Evolutionary conservation across 2,888 invertebrate species (phyloP), one percentile per base, ranked within the genome.

Genomic region (Cheilosia pagana): DNA sequence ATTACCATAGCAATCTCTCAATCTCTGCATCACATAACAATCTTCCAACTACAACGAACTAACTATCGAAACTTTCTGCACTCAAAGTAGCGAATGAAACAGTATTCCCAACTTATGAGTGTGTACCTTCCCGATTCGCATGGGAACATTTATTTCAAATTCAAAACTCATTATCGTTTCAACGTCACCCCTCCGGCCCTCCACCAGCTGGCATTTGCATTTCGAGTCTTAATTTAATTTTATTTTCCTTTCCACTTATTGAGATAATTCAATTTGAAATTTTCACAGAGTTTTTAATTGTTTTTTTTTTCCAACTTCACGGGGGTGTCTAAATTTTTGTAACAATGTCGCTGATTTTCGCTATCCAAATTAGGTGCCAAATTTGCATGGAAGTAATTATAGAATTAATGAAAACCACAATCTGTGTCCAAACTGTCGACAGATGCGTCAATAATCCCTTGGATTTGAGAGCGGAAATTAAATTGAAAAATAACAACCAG

Each of bases 331-430:
- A 12, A 3, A 35, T 35, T 12, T 35, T 35, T 35, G 12, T 12
- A 35, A 12, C 35, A 35, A 35, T 50, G 14, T 23, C 12, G 1
- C 14, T 21, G 1, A 19, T 43, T 48, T 48, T 50, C 23, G 12
- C 12, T 5, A 23, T 50, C 23, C 35, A 12, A 35, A 35, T 21
- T 16, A 28, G 25, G 12, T 6, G 31, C 31, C 31, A 12, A 35
- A 35, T 50, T 19, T 48, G 8, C 16, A 48, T 19, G 14, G 31
- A 57, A 57, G 57, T 57, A n/a, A 57, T 68, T 68, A 55, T 41
- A 21, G 31, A 45, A 57, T 8, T 21, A 53, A 43, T 31, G 12
- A 59, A 48, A 25, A 23, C 21, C 21, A 3, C 3, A 23, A 12
- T 19, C 19, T 19, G 16, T 21, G 23, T 10, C 5, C 2, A 43